Percentiles rank a stretch among this genome's conserved stretches.
phyloP scores from a whole-genome alignment of 2,113 vertebrate species.

The Tragelaphus strepsiceros region DNA sequence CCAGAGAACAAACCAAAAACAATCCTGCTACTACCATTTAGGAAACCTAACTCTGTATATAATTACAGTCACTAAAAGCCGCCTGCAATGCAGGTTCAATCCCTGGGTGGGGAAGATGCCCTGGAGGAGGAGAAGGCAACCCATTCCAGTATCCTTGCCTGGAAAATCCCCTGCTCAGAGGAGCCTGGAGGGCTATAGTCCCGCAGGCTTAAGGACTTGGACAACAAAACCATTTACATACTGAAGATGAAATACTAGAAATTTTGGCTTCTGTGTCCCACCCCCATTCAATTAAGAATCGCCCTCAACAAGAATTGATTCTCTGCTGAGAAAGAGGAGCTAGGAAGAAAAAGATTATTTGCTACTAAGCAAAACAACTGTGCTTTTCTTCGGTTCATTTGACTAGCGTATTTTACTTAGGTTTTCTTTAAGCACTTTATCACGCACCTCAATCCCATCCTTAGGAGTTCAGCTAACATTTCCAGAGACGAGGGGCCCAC shows the following conservation, averaged over 20 bases:
- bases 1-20: background rate
- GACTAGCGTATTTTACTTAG: background rate
- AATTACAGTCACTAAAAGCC: background rate
- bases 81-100: background rate
- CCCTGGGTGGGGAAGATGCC: background rate
- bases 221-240: background rate
- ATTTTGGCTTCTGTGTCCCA: background rate
- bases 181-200: background rate
- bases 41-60: background rate
- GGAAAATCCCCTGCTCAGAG: background rate
- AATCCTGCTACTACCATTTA: background rate
- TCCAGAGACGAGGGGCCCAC: too few relatives aligned
- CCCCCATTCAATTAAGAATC: background rate
- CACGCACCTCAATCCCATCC: background rate
- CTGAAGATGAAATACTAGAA: background rate
- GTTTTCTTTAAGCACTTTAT: background rate
- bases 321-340: background rate
- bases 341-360: background rate
- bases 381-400: background rate
- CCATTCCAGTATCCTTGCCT: background rate
- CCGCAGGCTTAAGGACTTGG: background rate
- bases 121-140: background rate
- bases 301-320: background rate
- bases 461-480: too few relatives aligned
- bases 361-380: background rate